phyloP scores from a whole-genome alignment of 2,113 vertebrate species.

The Agelaius tricolor region DNA sequence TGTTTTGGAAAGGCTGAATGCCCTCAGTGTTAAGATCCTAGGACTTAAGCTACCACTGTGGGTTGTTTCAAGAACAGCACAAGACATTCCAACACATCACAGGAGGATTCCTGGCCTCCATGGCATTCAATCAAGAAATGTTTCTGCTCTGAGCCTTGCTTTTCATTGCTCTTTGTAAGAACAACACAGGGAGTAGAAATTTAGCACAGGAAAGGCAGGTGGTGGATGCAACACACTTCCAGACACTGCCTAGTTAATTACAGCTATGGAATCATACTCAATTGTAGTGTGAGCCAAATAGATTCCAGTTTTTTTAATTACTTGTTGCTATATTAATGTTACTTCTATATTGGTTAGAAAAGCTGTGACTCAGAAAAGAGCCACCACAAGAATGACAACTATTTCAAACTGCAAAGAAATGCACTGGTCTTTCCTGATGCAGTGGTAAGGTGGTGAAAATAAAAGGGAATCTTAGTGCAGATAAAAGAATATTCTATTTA shows the following conservation, averaged over 20 bases:
- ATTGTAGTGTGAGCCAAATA: not conserved
- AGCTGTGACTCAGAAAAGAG: constrained; percentile 24
- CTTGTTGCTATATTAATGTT: not conserved
- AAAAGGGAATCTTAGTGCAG: not conserved
- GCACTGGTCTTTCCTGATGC: not conserved
- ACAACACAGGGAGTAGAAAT: not conserved
- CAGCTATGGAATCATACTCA: not conserved
- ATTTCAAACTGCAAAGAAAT: not conserved
- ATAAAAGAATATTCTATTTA: not conserved
- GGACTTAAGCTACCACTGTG: not conserved
- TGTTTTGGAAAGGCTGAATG: not conserved
- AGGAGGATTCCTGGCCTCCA: not conserved
- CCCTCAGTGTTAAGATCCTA: not conserved
- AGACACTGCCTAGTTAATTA: not conserved
- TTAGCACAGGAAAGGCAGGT: not conserved
- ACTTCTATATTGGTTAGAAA: not conserved
- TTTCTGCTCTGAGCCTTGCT: not conserved
- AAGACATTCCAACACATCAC: not conserved
- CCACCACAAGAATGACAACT: constrained; percentile 8
- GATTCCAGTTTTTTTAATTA: not conserved
- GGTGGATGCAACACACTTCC: not conserved
- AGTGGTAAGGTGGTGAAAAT: not conserved
- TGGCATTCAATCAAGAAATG: not conserved
- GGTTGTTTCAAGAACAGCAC: not conserved
- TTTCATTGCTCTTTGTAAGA: not conserved